Conservation (phyloP, 2,113 vertebrate genomes). For the Romanogobio albipinnatus region DNA sequence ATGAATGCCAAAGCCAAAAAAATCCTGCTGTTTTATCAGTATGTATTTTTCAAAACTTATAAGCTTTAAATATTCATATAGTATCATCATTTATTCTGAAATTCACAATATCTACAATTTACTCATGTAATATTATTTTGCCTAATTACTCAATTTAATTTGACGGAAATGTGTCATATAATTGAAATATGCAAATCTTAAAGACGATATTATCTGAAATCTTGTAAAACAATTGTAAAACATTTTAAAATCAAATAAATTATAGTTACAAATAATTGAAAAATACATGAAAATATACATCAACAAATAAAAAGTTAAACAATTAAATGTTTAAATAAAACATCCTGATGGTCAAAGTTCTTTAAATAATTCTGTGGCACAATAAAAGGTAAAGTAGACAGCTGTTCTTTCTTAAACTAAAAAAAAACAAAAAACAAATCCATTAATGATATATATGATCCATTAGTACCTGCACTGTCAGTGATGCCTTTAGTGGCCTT, state of each 20-base stretch:
- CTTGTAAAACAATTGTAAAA: background rate
- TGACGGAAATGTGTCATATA: background rate
- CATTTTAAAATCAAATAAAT: background rate
- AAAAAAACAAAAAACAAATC: background rate
- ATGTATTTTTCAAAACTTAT: background rate
- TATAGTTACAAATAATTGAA: background rate
- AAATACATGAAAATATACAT: background rate
- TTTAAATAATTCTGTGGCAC: background rate
- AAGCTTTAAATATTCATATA: too few relatives aligned
- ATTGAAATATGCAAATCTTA: background rate
- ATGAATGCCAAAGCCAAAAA: background rate
- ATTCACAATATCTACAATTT: background rate
- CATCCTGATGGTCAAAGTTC: background rate
- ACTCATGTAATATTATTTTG: too few relatives aligned
- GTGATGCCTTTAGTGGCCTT: constrained; percentile 70
- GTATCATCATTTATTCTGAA: background rate
- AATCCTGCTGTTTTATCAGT: background rate
- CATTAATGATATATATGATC: too few relatives aligned
- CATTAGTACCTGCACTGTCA: constrained; percentile 72
- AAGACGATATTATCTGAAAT: background rate
- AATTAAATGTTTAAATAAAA: background rate
- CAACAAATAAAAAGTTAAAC: background rate
- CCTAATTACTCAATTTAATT: too few relatives aligned
- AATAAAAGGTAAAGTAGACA: background rate
- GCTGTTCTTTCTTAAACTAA: background rate